Percentiles rank a stretch among this genome's conserved stretches.
Evolutionary conservation across 1,140 invertebrate genomes (phyloP).

Genomic region (Asobara japonica): DNA sequence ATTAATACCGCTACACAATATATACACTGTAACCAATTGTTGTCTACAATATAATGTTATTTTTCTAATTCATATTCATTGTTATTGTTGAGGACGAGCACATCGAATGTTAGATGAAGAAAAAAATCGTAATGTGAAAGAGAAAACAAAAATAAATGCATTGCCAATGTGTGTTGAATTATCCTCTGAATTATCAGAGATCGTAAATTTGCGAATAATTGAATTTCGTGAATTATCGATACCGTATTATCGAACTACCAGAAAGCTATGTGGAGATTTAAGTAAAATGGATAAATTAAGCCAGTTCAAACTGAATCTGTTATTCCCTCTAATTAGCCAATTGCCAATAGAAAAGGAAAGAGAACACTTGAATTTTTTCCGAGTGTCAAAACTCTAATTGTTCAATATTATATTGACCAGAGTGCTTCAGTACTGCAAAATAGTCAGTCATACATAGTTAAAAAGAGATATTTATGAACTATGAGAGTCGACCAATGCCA

Average conservation of each 20-base stretch:
- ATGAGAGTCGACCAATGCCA: constrained; percentile 20
- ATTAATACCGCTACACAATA: constrained; percentile 43
- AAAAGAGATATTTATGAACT: background rate
- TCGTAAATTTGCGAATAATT: constrained; percentile 5
- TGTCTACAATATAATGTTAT: constrained; percentile 68
- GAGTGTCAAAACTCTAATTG: constrained; percentile 12
- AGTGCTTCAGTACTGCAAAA: background rate
- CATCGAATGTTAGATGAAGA: constrained; percentile 60
- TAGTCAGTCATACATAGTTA: constrained; percentile 10
- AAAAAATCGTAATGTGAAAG: constrained; percentile 17
- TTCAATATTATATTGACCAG: background rate
- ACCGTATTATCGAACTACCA: background rate
- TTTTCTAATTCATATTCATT: constrained; percentile 68
- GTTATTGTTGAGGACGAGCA: constrained; percentile 65
- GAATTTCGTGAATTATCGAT: background rate
- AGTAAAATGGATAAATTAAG: constrained; percentile 20
- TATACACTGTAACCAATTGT: constrained; percentile 65
- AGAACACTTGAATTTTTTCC: constrained; percentile 16
- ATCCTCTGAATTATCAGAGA: constrained; percentile 13
- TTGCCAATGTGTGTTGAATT: background rate
- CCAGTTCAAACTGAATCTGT: constrained; percentile 11
- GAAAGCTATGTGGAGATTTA: constrained; percentile 19
- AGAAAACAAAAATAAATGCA: background rate
- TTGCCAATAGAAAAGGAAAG: constrained; percentile 1
- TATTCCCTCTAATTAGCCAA: background rate